Conservation (phyloP, 2,113 vertebrate species). For the Plotosus lineatus region DNA sequence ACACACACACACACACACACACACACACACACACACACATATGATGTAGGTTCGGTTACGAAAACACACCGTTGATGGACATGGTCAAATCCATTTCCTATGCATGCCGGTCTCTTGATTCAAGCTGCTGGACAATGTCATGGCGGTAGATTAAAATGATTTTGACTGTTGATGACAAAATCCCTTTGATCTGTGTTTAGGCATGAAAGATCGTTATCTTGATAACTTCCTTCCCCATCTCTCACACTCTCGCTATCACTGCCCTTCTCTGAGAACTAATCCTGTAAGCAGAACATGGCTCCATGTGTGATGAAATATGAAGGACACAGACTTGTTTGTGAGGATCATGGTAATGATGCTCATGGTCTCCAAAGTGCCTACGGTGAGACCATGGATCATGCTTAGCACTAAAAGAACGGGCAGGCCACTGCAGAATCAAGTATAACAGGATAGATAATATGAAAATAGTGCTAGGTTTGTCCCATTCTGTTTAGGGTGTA, state of each 20-base stretch:
- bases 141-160: constrained; percentile 30
- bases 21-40: background rate
- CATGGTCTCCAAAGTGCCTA: constrained; percentile 1
- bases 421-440: background rate
- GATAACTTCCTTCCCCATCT: constrained; percentile 7
- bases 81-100: background rate
- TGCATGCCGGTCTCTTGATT: background rate
- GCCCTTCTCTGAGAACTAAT: background rate
- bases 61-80: background rate
- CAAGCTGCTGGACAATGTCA: constrained; percentile 19
- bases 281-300: background rate
- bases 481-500: too few species aligned
- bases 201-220: constrained; percentile 11
- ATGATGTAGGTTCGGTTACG: background rate
- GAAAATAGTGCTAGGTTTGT: background rate
- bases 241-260: background rate
- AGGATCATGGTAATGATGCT: constrained; percentile 25
- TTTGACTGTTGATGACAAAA: constrained; percentile 30
- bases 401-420: background rate
- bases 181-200: constrained; percentile 22
- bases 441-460: background rate
- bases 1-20: background rate
- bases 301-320: constrained; percentile 20
- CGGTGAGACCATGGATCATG: background rate
- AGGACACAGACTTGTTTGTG: constrained; percentile 5